Conservation (phyloP, 2,797 vertebrate genomes). For the Hyperoplus immaculatus region DNA sequence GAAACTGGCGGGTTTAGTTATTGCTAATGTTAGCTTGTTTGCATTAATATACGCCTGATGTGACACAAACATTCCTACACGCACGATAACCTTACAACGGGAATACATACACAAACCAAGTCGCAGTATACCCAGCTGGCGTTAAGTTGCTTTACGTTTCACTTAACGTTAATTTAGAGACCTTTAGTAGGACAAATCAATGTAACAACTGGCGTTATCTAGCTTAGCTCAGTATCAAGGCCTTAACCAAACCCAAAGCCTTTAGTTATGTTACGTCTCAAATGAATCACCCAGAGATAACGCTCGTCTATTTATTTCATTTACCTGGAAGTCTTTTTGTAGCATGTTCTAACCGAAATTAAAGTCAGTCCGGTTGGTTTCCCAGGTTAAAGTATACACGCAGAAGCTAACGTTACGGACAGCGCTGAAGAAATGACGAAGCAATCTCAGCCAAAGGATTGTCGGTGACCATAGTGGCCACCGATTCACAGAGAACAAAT, state of each 20-base stretch:
- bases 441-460: constrained; percentile 40
- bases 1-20: constrained; percentile 75
- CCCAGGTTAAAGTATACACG: constrained; percentile 31
- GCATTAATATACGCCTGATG: background rate
- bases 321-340: background rate
- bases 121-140: accelerated
- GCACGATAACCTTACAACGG: accelerated
- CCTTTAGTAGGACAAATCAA: background rate
- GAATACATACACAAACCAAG: accelerated
- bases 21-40: constrained; percentile 48
- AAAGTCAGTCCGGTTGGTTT: background rate
- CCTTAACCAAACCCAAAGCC: constrained; percentile 45
- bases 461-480: constrained; percentile 3
- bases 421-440: constrained; percentile 58
- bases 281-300: background rate
- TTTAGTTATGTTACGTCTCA: background rate
- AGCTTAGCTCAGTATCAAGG: constrained; percentile 24
- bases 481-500: background rate
- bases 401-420: constrained; percentile 21
- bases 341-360: accelerated
- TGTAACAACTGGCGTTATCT: constrained; percentile 11
- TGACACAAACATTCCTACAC: background rate
- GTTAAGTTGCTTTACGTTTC: too few relatives aligned
- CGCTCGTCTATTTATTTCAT: accelerated
- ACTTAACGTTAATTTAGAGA: background rate